Evolutionary conservation across 1,140 invertebrate genomes (phyloP), one percentile per base, ranked within the genome.

Genomic region (silkworm (Bombyx mori)): DNA sequence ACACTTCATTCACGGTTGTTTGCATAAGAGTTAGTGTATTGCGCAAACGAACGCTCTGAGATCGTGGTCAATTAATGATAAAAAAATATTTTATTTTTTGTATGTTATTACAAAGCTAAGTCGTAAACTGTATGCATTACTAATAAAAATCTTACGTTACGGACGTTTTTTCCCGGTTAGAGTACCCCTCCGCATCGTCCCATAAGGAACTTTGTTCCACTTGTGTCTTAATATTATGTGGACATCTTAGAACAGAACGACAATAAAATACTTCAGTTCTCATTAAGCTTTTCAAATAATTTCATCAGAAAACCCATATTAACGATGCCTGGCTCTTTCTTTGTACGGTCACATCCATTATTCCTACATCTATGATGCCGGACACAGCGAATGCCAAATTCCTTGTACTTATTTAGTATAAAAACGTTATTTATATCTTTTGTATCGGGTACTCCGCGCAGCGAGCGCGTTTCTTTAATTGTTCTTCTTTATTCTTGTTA

Each of bases 331-430:
- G 44, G 7, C 10, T 10, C 10, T 45, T 10, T 45, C 44, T 45
- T 10, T 10, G 44, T 8, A 10, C 44, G 44, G 64, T 7, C 75
- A 63, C 57, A 64, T 80, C 76, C 45, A 77, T 72, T 22, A 44
- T 8, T 7, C 12, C 7, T 67, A 71, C 22, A 63, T 69, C 68
- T 18, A 2, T 2, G 18, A 12, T 48, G 71, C 66, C 67, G 73
- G 73, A 78, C 76, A 80, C 60, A 69, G 61, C 58, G 65, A 48
- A 65, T 77, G 82, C 82, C 82, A 86, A 86, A 86, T 79, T 77
- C 75, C 75, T 80, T 73, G 77, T 78, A 73, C 69, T 78, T 82
- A 86, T 84, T 83, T 83, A 75, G 69, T 69, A 68, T 69, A 68
- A 55, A 61, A 49, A 61, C 57, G 72, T 86, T 75, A 86, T 83